These are phyloP conservation scores for Adela reaumurella DNA, from an alignment of 2,888 invertebrate species.

Conservation along the genomic window DNA sequence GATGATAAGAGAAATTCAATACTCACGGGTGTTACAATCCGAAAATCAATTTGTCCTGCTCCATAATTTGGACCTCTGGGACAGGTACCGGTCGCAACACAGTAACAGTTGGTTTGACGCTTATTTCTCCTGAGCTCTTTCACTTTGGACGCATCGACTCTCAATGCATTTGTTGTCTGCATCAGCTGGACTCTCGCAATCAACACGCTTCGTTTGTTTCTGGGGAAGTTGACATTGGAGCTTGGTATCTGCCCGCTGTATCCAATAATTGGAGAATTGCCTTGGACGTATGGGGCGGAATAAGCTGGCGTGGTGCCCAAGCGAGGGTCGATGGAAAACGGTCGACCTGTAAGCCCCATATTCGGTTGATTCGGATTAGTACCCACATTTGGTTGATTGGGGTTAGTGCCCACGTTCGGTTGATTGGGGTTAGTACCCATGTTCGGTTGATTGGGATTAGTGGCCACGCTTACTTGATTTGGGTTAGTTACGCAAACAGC, in stretches of 20 bases:
- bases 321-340: conserved; percentile 43
- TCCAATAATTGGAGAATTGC: conserved; percentile 20
- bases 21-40: conserved; percentile 60
- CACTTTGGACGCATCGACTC: too few species aligned
- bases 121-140: conserved; percentile 26
- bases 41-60: conserved; percentile 57
- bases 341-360: conserved; percentile 9
- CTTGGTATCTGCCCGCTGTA: conserved; percentile 31
- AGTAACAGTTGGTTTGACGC: conserved; percentile 31
- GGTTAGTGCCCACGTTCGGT: conserved; percentile 27
- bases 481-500: conserved; percentile 44
- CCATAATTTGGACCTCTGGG: conserved; percentile 32
- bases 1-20: not conserved
- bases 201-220: conserved; percentile 17
- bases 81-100: conserved; percentile 38
- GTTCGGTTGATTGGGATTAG: conserved; percentile 37
- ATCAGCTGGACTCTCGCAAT: too few species aligned
- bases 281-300: conserved; percentile 23
- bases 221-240: conserved; percentile 38
- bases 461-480: conserved; percentile 23
- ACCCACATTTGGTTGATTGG: conserved; percentile 24
- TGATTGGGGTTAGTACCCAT: conserved; percentile 35
- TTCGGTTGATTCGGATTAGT: conserved; percentile 38
- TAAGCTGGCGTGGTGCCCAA: conserved; percentile 38
- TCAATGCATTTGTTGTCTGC: too few species aligned